Evolutionary conservation across 2,888 invertebrate genomes (phyloP).

Genomic region (Pseudococcus jackbeardsleyi): DNA sequence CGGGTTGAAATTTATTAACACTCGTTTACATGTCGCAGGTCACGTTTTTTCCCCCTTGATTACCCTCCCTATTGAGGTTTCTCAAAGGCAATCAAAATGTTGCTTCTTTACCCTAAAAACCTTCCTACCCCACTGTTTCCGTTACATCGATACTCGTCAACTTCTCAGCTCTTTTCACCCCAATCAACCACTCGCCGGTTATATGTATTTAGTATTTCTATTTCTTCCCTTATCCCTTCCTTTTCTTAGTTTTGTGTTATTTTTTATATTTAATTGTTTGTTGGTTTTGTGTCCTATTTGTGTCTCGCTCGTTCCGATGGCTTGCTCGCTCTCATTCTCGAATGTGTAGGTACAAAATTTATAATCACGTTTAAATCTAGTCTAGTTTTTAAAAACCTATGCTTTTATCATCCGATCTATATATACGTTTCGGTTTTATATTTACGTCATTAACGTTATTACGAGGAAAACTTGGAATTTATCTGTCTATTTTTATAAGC

Average conservation of each 20-base stretch:
- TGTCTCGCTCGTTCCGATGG: background rate
- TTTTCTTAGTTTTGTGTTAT: conserved; percentile 32
- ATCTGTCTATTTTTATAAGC: conserved; percentile 45
- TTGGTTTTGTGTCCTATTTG: background rate
- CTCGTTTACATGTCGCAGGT: conserved; percentile 56
- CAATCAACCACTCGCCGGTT: conserved; percentile 27
- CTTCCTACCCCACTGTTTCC: conserved; percentile 18
- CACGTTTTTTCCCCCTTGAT: conserved; percentile 37
- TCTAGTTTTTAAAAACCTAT: conserved; percentile 40
- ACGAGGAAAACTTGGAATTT: conserved; percentile 8
- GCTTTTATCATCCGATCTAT: conserved; percentile 41
- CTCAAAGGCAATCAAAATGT: conserved; percentile 61
- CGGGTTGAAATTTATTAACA: conserved; percentile 48
- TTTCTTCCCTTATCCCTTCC: background rate
- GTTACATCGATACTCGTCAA: conserved; percentile 35
- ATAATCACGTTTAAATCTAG: conserved; percentile 41
- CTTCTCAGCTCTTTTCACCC: conserved; percentile 30
- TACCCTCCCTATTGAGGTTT: conserved; percentile 7
- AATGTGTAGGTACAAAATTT: background rate
- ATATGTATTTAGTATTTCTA: background rate
- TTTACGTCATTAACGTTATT: conserved; percentile 59
- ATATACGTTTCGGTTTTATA: conserved; percentile 43
- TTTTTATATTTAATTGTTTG: conserved; percentile 46
- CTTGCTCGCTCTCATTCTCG: too few species aligned
- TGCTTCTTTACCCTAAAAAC: conserved; percentile 26